Percentiles rank a stretch among this genome's conserved stretches.
Evolutionary conservation across 2,797 vertebrate species (phyloP).

Genomic region (Anguilla obscura): DNA sequence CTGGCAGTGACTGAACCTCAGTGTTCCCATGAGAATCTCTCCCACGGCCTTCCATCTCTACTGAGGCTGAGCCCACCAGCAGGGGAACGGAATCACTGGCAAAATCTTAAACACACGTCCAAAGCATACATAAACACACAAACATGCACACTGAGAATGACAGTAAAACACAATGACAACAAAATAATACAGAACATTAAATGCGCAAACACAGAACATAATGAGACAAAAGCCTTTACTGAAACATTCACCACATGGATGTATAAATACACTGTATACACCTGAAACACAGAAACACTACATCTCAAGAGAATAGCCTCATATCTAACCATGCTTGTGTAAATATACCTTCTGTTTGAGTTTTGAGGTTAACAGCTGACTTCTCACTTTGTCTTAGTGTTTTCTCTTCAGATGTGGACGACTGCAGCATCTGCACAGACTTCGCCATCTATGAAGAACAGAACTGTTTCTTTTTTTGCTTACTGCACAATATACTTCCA

Average conservation of each 20-base stretch:
- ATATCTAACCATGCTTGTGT: not conserved
- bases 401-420: slow-evolving; percentile 47
- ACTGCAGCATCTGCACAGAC: slow-evolving; percentile 40
- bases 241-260: not conserved
- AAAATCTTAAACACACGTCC: not conserved
- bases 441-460: slow-evolving; percentile 46
- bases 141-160: not conserved
- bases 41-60: not conserved
- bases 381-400: slow-evolving; percentile 42
- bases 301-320: not conserved
- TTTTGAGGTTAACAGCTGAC: slow-evolving; percentile 25
- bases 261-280: not conserved
- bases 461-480: not conserved
- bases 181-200: not conserved
- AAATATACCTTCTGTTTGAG: slow-evolving; percentile 59
- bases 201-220: not conserved
- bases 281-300: not conserved
- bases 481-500: not conserved
- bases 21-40: not conserved
- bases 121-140: not conserved
- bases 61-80: not conserved
- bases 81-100: not conserved
- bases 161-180: not conserved
- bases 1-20: fast-evolving
- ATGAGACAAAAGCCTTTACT: not conserved